Conservation (phyloP, 2,888 invertebrate genomes). For the Pristionchus mayeri region DNA sequence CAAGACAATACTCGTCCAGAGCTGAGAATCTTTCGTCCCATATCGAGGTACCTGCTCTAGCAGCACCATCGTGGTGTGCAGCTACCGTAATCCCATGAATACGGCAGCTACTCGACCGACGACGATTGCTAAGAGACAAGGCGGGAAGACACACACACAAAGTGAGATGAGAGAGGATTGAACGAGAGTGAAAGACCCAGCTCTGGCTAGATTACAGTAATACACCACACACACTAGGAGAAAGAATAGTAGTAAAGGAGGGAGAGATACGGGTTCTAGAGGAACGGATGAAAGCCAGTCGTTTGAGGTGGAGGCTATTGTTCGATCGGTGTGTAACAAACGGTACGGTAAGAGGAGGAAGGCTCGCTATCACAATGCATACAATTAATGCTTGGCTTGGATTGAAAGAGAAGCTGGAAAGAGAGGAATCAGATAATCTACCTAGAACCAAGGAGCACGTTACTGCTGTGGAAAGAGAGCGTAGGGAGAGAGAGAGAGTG, state of each 20-base stretch:
- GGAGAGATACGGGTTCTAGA: conserved; percentile 14
- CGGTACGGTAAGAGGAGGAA: not conserved
- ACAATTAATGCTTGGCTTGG: conserved; percentile 41
- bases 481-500: not conserved
- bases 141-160: conserved; percentile 26
- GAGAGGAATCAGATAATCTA: conserved; percentile 29
- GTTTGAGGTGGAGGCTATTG: conserved; percentile 39
- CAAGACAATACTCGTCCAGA: conserved; percentile 25
- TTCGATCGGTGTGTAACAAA: conserved; percentile 16
- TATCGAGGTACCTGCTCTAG: not conserved
- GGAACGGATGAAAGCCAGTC: conserved; percentile 1
- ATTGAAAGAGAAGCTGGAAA: conserved; percentile 41
- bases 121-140: not conserved
- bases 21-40: conserved; percentile 44
- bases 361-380: conserved; percentile 42
- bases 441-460: conserved; percentile 27
- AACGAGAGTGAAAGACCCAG: conserved; percentile 43
- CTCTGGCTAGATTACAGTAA: conserved; percentile 45
- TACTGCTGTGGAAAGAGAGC: conserved; percentile 40
- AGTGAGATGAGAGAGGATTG: conserved; percentile 23
- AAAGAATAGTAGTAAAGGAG: conserved; percentile 18
- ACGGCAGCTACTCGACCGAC: not conserved
- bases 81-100: not conserved
- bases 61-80: not conserved
- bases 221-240: not conserved